These are phyloP conservation scores for Papilio protenor DNA, from an alignment of 2,888 invertebrate genomes.

Conservation along the genomic window DNA sequence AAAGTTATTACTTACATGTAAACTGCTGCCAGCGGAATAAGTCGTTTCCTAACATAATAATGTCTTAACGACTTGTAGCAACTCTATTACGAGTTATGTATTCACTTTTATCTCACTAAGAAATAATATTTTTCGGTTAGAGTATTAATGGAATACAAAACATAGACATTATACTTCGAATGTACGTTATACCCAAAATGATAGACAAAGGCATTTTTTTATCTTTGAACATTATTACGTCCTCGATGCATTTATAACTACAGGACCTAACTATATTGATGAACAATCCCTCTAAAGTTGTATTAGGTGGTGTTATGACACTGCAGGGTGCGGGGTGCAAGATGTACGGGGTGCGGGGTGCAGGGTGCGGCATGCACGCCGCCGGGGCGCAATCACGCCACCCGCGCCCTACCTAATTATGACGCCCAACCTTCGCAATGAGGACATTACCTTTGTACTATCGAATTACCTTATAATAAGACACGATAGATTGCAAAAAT, in stretches of 20 bases:
- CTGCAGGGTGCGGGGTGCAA: constrained; percentile 12
- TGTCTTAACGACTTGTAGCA: constrained; percentile 44
- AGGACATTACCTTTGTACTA: constrained; percentile 46
- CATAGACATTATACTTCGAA: neutral
- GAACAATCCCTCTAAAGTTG: constrained; percentile 48
- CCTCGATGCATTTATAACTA: too few species aligned
- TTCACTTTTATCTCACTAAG: neutral
- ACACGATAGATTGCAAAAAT: neutral
- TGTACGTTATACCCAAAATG: neutral
- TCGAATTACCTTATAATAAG: neutral
- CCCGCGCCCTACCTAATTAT: constrained; percentile 64
- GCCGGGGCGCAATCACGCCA: constrained; percentile 77
- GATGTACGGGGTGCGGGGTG: constrained; percentile 37
- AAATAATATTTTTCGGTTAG: neutral
- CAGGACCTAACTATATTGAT: constrained; percentile 38
- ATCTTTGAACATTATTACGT: neutral
- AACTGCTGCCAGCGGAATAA: constrained; percentile 51
- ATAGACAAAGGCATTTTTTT: neutral
- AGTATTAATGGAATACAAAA: neutral
- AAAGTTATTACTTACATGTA: constrained; percentile 74
- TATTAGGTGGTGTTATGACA: constrained; percentile 53
- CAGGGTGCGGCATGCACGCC: constrained; percentile 58
- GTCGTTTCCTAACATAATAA: constrained; percentile 49
- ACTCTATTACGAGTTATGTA: constrained; percentile 31
- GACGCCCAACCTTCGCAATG: constrained; percentile 54